Conservation (phyloP, 23 tunicate genomes). For the Halocynthia aurantium region DNA sequence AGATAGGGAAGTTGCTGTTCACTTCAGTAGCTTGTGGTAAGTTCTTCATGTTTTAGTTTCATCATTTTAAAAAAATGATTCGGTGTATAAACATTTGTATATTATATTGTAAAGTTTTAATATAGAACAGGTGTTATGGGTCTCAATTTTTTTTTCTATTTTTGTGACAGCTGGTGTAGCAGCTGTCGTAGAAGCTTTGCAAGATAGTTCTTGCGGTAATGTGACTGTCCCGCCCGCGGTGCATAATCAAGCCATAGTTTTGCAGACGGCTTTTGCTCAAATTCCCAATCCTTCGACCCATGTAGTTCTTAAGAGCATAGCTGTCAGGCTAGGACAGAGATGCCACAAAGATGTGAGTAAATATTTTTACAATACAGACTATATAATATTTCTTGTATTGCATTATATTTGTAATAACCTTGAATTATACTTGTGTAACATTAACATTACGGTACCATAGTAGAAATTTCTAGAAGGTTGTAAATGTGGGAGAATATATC, state of each 20-base stretch:
- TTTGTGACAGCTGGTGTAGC: conserved; percentile 12
- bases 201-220: conserved; percentile 1
- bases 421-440: background rate
- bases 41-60: background rate
- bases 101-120: no score
- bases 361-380: background rate
- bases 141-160: background rate
- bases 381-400: background rate
- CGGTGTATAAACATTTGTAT: background rate
- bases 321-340: conserved; percentile 20
- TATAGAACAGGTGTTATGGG: no score
- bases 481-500: no score
- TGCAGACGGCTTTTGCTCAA: conserved; percentile 17
- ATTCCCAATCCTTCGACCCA: conserved; percentile 21
- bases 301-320: conserved; percentile 10
- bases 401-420: background rate
- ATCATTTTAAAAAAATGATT: background rate
- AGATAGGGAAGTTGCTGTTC: conserved; percentile 16
- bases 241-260: conserved; percentile 9
- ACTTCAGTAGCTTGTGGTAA: conserved; percentile 26
- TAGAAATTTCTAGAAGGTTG: no score
- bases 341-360: conserved; percentile 15
- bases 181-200: conserved; percentile 21
- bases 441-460: no score
- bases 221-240: background rate